These are phyloP conservation scores for Dione vanillae DNA, from an alignment of 2,888 invertebrate species.

Conservation along the genomic window DNA sequence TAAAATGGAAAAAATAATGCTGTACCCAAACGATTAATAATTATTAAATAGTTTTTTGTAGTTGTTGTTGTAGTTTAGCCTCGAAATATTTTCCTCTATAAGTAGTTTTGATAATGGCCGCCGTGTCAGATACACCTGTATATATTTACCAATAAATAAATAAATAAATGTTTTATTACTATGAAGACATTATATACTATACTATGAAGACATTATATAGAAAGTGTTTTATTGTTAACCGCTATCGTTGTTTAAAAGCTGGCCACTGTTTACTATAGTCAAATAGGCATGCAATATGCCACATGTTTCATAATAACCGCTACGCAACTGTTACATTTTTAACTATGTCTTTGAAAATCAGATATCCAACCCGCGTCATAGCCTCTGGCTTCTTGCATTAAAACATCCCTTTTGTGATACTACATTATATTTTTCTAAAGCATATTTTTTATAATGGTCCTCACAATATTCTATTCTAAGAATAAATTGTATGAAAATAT, in stretches of 20 bases:
- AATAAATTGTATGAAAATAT: too few relatives aligned
- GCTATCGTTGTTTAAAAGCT: slow-evolving; percentile 48
- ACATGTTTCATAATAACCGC: slow-evolving; percentile 68
- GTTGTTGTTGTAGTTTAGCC: too few relatives aligned
- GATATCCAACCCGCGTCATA: slow-evolving; percentile 14
- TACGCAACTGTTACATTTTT: slow-evolving; percentile 59
- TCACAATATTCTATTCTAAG: background rate
- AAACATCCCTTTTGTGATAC: slow-evolving; percentile 12
- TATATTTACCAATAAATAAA: too few relatives aligned
- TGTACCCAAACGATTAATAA: too few relatives aligned
- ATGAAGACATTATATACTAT: too few relatives aligned
- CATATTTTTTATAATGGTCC: background rate
- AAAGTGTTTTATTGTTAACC: slow-evolving; percentile 17
- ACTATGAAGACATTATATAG: background rate
- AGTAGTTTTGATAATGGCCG: too few relatives aligned
- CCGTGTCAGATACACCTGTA: too few relatives aligned
- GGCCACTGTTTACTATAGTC: slow-evolving; percentile 75
- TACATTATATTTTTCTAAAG: background rate
- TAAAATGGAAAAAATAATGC: too few relatives aligned
- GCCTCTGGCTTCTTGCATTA: slow-evolving; percentile 15
- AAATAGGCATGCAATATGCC: slow-evolving; percentile 76
- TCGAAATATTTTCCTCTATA: too few relatives aligned
- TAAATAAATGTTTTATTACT: too few relatives aligned
- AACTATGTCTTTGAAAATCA: slow-evolving; percentile 25
- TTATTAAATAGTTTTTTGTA: too few relatives aligned